Evolutionary conservation across 2,797 vertebrate species (phyloP).

Genomic region (Rousettus madagascariensis): DNA sequence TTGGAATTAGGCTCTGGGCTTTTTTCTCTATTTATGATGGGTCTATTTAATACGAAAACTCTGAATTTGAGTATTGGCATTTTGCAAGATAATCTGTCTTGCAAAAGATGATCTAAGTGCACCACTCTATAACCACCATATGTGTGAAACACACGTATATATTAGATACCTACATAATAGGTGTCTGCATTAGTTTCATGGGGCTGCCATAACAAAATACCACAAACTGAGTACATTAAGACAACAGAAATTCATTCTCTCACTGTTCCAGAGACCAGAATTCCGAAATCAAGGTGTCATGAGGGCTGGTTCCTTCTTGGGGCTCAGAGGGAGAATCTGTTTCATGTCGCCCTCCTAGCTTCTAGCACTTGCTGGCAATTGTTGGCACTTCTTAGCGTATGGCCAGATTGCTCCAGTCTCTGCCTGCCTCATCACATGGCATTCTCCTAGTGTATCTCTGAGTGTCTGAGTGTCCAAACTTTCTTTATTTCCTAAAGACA

Average conservation of each 20-base stretch:
- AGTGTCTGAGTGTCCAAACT: background rate
- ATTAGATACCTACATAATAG: background rate
- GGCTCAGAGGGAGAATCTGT: background rate
- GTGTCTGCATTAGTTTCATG: background rate
- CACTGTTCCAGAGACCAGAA: background rate
- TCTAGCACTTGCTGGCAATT: background rate
- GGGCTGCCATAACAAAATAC: background rate
- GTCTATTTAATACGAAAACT: background rate
- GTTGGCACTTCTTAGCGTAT: background rate
- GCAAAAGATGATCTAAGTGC: background rate
- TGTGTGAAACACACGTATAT: background rate
- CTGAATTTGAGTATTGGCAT: background rate
- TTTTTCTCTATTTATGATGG: background rate
- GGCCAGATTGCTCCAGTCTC: background rate
- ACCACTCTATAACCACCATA: background rate
- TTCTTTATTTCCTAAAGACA: background rate
- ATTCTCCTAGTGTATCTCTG: background rate
- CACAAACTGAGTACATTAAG: background rate
- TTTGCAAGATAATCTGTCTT: background rate
- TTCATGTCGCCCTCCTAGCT: background rate
- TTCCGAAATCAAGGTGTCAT: background rate
- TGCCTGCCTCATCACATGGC: background rate
- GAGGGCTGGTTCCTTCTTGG: background rate
- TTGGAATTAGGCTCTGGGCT: background rate
- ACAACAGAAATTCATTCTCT: background rate